These are phyloP conservation scores for Synanthedon vespiformis DNA, from an alignment of 2,888 invertebrate species.

Conservation along the genomic window DNA sequence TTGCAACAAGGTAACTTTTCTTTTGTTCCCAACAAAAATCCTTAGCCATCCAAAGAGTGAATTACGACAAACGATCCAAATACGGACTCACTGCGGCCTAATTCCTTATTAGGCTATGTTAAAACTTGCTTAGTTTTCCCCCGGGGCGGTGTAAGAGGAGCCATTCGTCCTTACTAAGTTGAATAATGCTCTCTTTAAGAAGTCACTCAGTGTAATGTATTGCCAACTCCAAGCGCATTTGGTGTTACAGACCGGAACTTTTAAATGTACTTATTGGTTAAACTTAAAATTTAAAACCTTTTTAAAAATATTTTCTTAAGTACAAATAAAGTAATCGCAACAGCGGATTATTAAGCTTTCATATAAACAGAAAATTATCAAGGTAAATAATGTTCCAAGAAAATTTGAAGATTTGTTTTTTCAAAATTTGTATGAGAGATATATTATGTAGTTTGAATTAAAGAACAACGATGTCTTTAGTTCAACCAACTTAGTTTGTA, in stretches of 20 bases:
- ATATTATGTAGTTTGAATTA: too few species aligned
- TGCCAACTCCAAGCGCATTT: not conserved
- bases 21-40: conserved; percentile 37
- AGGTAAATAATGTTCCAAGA: too few species aligned
- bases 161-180: conserved; percentile 4
- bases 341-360: too few species aligned
- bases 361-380: too few species aligned
- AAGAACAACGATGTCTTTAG: too few species aligned
- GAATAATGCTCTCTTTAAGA: not conserved
- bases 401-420: too few species aligned
- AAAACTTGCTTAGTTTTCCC: conserved; percentile 22
- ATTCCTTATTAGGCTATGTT: conserved; percentile 24
- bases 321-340: too few species aligned
- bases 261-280: not conserved
- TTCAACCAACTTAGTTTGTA: too few species aligned
- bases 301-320: not conserved
- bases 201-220: not conserved
- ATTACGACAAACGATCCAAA: conserved; percentile 24
- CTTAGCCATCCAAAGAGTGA: conserved; percentile 25
- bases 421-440: too few species aligned
- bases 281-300: not conserved
- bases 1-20: conserved; percentile 53
- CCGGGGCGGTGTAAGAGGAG: conserved; percentile 14
- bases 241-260: not conserved
- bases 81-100: conserved; percentile 10